Percentiles rank a stretch among this genome's conserved stretches.
Evolutionary conservation across 2,113 vertebrate species (phyloP).

Genomic region (Embiotoca jacksoni): DNA sequence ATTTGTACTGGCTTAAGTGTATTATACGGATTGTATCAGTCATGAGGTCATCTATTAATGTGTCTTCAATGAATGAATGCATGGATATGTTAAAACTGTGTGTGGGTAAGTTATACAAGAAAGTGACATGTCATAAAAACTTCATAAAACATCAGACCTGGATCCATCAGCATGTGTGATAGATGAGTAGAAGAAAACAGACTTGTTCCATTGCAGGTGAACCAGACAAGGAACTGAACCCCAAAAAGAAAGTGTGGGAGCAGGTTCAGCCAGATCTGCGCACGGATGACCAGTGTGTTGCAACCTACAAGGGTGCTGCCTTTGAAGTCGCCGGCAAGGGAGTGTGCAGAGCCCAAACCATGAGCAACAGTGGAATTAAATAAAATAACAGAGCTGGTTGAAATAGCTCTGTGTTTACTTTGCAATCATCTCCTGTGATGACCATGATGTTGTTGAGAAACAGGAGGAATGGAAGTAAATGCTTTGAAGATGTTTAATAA

Average conservation of each 20-base stretch:
- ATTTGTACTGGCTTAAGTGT: conserved; percentile 23
- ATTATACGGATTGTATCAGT: not conserved
- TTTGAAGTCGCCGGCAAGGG: conserved; percentile 95
- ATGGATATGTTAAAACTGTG: not conserved
- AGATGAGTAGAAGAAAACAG: not conserved
- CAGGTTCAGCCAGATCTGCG: conserved; percentile 94
- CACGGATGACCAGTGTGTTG: conserved; percentile 90
- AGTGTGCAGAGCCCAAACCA: conserved; percentile 92
- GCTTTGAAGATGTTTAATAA: conserved; percentile 76
- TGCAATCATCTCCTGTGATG: conserved; percentile 42
- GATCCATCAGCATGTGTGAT: conserved; percentile 3
- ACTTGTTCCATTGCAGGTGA: conserved; percentile 85
- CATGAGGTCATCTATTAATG: conserved; percentile 13
- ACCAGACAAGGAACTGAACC: conserved; percentile 96
- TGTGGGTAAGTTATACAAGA: conserved; percentile 6
- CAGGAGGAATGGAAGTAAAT: conserved; percentile 51
- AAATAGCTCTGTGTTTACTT: conserved; percentile 46
- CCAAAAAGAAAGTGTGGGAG: conserved; percentile 99
- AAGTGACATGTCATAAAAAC: not conserved
- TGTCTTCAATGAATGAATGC: not conserved
- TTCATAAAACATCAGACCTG: not conserved
- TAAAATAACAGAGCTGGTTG: conserved; percentile 75
- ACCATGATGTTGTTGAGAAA: conserved; percentile 28
- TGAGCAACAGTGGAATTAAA: conserved; percentile 95
- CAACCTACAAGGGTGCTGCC: conserved; percentile 92